phyloP scores from a whole-genome alignment of 2,113 vertebrate genomes.

The Solea senegalensis region DNA sequence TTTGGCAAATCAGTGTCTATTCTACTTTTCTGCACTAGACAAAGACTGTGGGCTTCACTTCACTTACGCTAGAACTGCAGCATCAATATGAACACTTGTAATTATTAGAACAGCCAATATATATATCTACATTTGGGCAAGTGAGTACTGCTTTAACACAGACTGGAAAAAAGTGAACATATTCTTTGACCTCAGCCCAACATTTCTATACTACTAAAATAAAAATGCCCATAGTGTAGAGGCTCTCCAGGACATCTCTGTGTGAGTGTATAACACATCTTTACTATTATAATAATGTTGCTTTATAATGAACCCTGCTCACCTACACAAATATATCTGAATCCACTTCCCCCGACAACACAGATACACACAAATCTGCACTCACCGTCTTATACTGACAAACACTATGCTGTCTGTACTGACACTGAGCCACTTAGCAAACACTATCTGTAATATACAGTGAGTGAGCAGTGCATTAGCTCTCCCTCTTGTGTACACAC shows the following conservation, averaged over 20 bases:
- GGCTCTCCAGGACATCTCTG: background rate
- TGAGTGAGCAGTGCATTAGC: conserved; percentile 19
- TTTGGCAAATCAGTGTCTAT: too few species aligned
- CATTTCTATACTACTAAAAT: background rate
- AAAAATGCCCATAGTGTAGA: background rate
- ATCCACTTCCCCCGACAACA: conserved; percentile 10
- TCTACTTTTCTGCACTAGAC: too few species aligned
- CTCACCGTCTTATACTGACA: background rate
- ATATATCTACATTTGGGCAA: background rate
- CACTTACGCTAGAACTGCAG: too few species aligned
- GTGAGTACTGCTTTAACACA: background rate
- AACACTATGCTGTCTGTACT: conserved; percentile 4
- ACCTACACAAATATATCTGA: conserved; percentile 13
- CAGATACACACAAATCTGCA: conserved; percentile 14
- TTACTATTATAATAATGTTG: conserved; percentile 1
- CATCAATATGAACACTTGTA: background rate
- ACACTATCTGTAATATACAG: conserved; percentile 19
- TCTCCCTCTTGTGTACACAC: background rate
- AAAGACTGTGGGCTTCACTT: too few species aligned
- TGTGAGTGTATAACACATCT: too few species aligned
- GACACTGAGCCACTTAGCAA: conserved; percentile 40
- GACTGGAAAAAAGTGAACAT: background rate
- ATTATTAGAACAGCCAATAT: background rate
- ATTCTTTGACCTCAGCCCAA: background rate
- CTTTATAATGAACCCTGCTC: conserved; percentile 14